Conservation (phyloP, 1,140 invertebrate genomes). For the Ruditapes philippinarum region DNA sequence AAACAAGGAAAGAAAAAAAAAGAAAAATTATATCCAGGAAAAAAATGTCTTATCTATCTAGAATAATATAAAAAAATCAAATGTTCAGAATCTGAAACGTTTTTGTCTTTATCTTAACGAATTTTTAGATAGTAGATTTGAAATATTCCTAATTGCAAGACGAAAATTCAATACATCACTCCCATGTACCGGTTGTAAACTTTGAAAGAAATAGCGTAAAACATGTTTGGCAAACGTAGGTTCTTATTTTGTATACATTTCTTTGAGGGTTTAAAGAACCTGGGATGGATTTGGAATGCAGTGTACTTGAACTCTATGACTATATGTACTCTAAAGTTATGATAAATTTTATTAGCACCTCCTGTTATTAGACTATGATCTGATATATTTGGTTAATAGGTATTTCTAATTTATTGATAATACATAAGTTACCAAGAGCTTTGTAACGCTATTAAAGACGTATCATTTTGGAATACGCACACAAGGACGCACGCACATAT, state of each 20-base stretch:
- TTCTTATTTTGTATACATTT: constrained; percentile 27
- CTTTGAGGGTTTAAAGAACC: neutral
- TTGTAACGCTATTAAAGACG: too few relatives aligned
- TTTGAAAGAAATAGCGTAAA: constrained; percentile 41
- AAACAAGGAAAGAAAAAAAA: too few relatives aligned
- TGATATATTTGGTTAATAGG: too few relatives aligned
- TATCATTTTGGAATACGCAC: too few relatives aligned
- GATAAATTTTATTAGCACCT: neutral
- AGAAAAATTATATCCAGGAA: too few relatives aligned
- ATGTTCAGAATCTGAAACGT: neutral
- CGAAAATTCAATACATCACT: constrained; percentile 5
- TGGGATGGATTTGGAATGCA: constrained; percentile 10
- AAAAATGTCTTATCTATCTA: too few relatives aligned
- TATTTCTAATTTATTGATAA: too few relatives aligned
- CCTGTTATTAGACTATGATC: neutral
- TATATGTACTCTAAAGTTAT: neutral
- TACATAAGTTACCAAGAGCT: too few relatives aligned
- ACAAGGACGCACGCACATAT: too few relatives aligned
- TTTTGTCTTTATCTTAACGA: neutral
- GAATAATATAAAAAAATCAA: neutral
- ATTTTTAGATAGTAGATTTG: neutral
- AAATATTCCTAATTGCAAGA: constrained; percentile 14
- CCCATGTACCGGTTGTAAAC: constrained; percentile 19
- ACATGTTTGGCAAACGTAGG: constrained; percentile 23
- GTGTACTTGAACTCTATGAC: neutral